Percentiles rank a stretch among this genome's conserved stretches.
phyloP scores from a whole-genome alignment of 1,140 invertebrate genomes.

The Acromyrmex charruanus region DNA sequence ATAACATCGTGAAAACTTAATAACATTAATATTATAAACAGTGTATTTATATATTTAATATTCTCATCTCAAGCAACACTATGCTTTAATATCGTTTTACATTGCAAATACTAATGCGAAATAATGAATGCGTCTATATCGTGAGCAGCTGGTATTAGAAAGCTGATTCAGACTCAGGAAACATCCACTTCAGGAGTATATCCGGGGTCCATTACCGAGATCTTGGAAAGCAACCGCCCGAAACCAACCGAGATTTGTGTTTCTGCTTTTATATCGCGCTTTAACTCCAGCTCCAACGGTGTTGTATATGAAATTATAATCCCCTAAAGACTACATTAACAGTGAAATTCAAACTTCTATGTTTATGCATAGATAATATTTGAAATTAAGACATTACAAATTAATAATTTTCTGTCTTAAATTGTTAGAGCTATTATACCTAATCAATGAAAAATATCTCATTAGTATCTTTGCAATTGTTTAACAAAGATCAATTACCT shows the following conservation, averaged over 20 bases:
- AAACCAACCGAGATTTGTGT: slow-evolving; percentile 83
- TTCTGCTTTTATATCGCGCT: slow-evolving; percentile 57
- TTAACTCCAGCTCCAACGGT: neutral
- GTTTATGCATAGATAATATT: slow-evolving; percentile 4
- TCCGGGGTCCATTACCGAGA: slow-evolving; percentile 86
- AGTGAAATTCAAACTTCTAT: slow-evolving; percentile 18
- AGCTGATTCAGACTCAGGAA: slow-evolving; percentile 81
- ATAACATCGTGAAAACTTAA: neutral
- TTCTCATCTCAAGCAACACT: neutral
- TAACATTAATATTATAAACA: neutral
- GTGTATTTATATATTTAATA: neutral
- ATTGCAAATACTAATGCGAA: slow-evolving; percentile 24
- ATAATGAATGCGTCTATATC: slow-evolving; percentile 81
- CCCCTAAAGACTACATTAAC: neutral
- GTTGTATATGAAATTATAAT: slow-evolving; percentile 37
- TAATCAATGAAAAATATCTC: neutral
- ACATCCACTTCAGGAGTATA: slow-evolving; percentile 82
- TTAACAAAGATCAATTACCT: neutral
- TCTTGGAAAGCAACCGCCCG: slow-evolving; percentile 82
- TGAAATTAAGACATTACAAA: neutral
- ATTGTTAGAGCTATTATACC: neutral
- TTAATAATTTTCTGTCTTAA: neutral
- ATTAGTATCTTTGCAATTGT: neutral
- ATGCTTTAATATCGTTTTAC: neutral
- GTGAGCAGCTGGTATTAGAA: slow-evolving; percentile 81